Evolutionary conservation across 92 coral and sea anemone genomes (phyloP).

Genomic region (Epizoanthus rinbou): DNA sequence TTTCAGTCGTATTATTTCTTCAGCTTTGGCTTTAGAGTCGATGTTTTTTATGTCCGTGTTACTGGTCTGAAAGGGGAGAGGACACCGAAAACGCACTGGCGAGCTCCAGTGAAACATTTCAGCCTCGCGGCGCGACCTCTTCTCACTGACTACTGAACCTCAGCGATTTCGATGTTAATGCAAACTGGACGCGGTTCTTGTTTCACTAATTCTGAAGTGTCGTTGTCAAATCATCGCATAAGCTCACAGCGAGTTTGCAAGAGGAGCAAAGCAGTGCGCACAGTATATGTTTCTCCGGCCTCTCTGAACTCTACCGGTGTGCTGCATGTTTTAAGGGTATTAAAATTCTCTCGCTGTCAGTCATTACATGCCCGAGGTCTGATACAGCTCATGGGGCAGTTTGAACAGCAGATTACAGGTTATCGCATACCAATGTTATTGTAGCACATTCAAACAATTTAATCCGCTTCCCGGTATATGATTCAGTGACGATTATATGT

Average conservation of each 20-base stretch:
- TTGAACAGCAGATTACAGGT: neutral
- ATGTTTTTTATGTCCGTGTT: neutral
- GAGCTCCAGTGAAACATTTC: conserved; percentile 12
- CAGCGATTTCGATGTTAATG: neutral
- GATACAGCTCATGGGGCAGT: neutral
- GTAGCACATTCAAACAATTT: no score
- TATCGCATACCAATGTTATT: neutral
- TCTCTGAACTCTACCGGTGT: neutral
- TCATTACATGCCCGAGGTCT: neutral
- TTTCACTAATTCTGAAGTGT: neutral
- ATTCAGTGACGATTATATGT: no score
- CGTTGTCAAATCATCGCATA: no score
- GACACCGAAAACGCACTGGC: neutral
- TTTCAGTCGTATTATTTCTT: conserved; percentile 14
- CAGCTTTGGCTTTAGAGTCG: conserved; percentile 5
- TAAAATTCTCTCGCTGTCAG: neutral
- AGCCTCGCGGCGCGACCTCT: neutral
- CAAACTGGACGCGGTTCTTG: neutral
- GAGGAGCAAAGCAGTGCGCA: neutral
- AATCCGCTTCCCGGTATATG: no score
- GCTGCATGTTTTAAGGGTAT: conserved; percentile 1
- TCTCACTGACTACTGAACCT: neutral
- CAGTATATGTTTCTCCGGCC: neutral
- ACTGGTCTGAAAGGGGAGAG: neutral
- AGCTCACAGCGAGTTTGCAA: conserved; percentile 1